Conservation (phyloP, 2,113 vertebrate species). For the Zapornia atra region DNA sequence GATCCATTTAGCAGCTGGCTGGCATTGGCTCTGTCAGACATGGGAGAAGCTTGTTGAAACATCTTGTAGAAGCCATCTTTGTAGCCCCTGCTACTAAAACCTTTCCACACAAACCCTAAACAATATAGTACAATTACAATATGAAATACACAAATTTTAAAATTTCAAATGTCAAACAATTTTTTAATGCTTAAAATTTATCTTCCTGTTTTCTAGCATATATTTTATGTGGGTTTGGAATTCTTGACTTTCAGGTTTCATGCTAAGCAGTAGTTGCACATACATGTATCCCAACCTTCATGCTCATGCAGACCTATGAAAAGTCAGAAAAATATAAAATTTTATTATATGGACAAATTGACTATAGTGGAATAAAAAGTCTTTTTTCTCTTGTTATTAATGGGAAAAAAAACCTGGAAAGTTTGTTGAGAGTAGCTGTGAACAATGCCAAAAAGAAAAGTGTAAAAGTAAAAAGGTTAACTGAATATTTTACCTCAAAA, state of each 20-base stretch:
- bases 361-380: not conserved
- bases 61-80: too few species aligned
- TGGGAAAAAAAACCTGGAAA: not conserved
- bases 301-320: not conserved
- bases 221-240: not conserved
- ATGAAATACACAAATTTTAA: too few species aligned
- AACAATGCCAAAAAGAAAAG: not conserved
- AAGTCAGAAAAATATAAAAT: too few species aligned
- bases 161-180: too few species aligned
- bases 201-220: not conserved
- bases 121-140: too few species aligned
- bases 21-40: too few species aligned
- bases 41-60: too few species aligned
- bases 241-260: not conserved
- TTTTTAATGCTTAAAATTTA: too few species aligned
- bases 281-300: not conserved
- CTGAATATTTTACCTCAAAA: not conserved
- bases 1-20: too few species aligned
- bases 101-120: too few species aligned
- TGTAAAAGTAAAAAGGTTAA: not conserved
- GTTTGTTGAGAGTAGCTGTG: not conserved
- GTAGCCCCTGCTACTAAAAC: too few species aligned
- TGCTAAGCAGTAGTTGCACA: not conserved
- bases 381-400: not conserved
- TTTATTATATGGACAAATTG: not conserved